Percentiles rank a stretch among this genome's conserved stretches.
Conservation (phyloP, 2,113 vertebrate species). For the Sphaerodactylus townsendi region DNA sequence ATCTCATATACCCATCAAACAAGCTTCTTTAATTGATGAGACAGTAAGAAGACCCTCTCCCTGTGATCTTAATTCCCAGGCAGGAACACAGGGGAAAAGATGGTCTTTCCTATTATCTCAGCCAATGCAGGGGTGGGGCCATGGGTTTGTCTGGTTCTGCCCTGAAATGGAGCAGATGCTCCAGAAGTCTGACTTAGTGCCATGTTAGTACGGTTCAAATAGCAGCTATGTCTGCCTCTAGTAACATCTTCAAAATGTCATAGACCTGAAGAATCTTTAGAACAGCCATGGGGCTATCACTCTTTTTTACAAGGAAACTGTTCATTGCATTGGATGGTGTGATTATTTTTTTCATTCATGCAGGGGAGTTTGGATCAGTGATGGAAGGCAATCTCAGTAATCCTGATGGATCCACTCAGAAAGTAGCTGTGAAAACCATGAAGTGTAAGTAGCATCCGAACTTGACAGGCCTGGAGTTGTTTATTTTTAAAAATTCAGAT, state of each 20-base stretch:
- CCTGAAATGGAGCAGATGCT: too few relatives aligned
- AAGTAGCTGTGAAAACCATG: slow-evolving; percentile 99
- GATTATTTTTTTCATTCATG: background rate
- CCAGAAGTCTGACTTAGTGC: too few relatives aligned
- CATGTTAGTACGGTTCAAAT: too few relatives aligned
- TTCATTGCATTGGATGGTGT: background rate
- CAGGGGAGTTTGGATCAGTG: slow-evolving; percentile 95
- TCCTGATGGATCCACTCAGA: slow-evolving; percentile 79
- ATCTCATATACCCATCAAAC: too few relatives aligned
- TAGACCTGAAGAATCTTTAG: background rate
- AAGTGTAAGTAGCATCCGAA: slow-evolving; percentile 82
- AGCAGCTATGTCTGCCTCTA: too few relatives aligned
- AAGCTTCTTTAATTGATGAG: too few relatives aligned
- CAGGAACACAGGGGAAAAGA: too few relatives aligned
- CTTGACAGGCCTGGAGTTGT: fast-evolving
- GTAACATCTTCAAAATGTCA: background rate
- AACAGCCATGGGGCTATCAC: background rate
- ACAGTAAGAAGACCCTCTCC: too few relatives aligned
- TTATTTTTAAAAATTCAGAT: background rate
- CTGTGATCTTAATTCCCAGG: too few relatives aligned
- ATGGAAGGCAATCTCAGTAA: slow-evolving; percentile 87
- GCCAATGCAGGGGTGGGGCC: background rate
- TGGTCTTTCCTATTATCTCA: background rate
- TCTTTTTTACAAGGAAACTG: background rate
- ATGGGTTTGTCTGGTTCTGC: background rate